Percentiles rank a stretch among this genome's conserved stretches.
phyloP scores from a whole-genome alignment of 1,140 invertebrate genomes.

The Trachymyrmex septentrionalis region DNA sequence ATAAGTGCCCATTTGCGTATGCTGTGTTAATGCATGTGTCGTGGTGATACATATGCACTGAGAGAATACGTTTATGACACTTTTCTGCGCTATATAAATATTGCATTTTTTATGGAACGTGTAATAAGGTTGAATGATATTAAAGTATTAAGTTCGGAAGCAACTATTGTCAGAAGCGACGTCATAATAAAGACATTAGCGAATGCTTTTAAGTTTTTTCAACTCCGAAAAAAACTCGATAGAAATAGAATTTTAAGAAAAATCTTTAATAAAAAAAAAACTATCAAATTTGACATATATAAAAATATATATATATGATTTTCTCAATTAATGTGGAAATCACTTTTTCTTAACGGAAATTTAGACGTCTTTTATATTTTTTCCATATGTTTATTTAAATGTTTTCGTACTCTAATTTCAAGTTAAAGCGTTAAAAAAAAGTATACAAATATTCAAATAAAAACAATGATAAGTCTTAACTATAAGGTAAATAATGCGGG shows the following conservation, averaged over 20 bases:
- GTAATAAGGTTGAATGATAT: constrained; percentile 9
- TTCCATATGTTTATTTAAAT: background rate
- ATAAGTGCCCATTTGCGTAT: constrained; percentile 8
- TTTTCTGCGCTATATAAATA: constrained; percentile 22
- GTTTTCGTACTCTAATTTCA: background rate
- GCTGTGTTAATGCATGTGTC: background rate
- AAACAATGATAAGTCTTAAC: background rate
- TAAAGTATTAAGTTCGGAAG: background rate
- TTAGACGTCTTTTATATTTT: background rate
- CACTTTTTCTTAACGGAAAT: background rate
- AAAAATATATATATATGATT: background rate
- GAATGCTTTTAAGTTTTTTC: constrained; percentile 1
- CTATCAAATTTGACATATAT: background rate
- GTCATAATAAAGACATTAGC: constrained; percentile 42
- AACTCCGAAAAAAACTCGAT: background rate
- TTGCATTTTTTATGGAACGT: constrained; percentile 12
- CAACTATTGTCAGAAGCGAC: background rate
- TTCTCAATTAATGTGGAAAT: background rate
- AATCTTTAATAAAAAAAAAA: constrained; percentile 3
- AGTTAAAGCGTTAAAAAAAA: background rate
- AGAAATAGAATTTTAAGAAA: background rate
- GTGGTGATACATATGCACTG: background rate
- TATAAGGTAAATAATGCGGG: background rate
- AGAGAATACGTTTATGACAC: constrained; percentile 9
- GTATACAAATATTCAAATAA: background rate